Evolutionary conservation across 2,888 invertebrate species (phyloP).

Genomic region (Lycophotia porphyrea): DNA sequence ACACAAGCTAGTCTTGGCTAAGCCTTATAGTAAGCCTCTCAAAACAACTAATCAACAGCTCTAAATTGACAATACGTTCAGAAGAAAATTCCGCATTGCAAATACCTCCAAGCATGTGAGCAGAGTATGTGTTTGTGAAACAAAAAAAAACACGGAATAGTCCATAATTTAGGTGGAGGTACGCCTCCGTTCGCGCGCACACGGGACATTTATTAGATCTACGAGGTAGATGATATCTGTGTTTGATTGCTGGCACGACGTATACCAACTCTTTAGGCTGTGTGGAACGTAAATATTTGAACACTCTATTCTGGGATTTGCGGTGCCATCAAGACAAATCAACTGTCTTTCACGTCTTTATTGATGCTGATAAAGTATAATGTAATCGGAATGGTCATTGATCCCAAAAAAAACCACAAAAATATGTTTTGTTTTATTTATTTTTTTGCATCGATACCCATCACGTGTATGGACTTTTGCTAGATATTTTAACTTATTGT

Average conservation of each 20-base stretch:
- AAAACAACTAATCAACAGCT: neutral
- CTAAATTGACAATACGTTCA: constrained; percentile 8
- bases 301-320: constrained; percentile 20
- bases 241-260: constrained; percentile 72
- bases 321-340: neutral
- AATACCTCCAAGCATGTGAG: constrained; percentile 20
- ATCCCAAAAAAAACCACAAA: neutral
- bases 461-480: neutral
- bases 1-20: constrained; percentile 1
- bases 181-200: constrained; percentile 78
- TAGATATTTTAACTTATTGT: neutral
- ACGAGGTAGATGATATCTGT: constrained; percentile 75
- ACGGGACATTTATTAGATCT: constrained; percentile 75
- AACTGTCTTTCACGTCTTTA: neutral
- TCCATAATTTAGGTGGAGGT: constrained; percentile 74
- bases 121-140: constrained; percentile 57
- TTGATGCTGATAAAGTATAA: neutral
- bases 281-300: constrained; percentile 42
- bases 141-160: constrained; percentile 71
- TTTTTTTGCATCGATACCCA: neutral
- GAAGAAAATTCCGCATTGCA: constrained; percentile 33
- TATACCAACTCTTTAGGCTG: constrained; percentile 58
- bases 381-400: neutral
- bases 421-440: neutral
- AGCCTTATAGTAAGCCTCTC: constrained; percentile 6